These are phyloP conservation scores for Tenualosa thibaudeaui DNA, from an alignment of 2,797 vertebrate species.

Conservation along the genomic window DNA sequence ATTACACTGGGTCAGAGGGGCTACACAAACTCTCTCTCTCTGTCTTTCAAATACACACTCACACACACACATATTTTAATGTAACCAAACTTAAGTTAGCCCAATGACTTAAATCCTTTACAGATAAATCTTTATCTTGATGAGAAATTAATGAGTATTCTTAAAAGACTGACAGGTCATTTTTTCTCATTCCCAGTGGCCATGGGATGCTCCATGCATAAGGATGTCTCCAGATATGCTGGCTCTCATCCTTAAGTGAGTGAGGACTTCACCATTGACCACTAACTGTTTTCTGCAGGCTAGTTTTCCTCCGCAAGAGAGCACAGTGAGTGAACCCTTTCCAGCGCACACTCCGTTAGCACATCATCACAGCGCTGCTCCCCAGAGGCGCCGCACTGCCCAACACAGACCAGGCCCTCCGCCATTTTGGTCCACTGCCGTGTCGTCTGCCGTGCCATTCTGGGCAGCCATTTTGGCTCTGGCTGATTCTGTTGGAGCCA, in stretches of 20 bases:
- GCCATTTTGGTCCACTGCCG: neutral
- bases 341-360: neutral
- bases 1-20: neutral
- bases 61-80: slow-evolving; percentile 2
- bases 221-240: neutral
- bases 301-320: neutral
- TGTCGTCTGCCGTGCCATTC: neutral
- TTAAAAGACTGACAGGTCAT: neutral
- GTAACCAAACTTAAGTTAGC: neutral
- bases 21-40: neutral
- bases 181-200: neutral
- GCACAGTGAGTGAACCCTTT: neutral
- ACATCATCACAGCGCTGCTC: neutral
- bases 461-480: slow-evolving; percentile 8
- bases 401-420: neutral
- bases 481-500: neutral
- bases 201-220: neutral
- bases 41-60: neutral
- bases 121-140: no score
- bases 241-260: neutral
- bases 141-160: no score
- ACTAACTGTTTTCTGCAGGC: neutral
- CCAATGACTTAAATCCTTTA: no score
- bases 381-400: neutral
- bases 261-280: neutral